Conservation (phyloP, 2,888 invertebrate genomes). For the Melinaea menophilus region DNA sequence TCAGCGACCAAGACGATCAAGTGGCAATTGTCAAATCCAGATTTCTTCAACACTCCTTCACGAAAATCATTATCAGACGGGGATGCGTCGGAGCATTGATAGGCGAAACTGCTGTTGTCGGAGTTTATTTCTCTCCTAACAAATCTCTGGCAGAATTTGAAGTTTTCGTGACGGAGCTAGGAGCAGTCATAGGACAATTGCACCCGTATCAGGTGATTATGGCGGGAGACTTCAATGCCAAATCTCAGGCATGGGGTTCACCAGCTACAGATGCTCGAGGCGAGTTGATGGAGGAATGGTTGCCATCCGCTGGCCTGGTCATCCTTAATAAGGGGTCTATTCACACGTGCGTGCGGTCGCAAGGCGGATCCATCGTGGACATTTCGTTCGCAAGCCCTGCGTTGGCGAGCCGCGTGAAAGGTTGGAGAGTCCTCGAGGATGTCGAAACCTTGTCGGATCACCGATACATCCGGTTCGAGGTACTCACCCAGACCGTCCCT, state of each 20-base stretch:
- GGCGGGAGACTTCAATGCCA: slow-evolving; percentile 29
- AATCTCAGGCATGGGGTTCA: slow-evolving; percentile 29
- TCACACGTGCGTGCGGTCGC: slow-evolving; percentile 30
- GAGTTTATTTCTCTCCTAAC: slow-evolving; percentile 33
- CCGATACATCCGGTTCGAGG: slow-evolving; percentile 18
- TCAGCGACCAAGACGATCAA: slow-evolving; percentile 3
- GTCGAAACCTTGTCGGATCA: slow-evolving; percentile 30
- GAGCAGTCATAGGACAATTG: not conserved
- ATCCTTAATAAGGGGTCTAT: slow-evolving; percentile 25
- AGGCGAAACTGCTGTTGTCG: slow-evolving; percentile 17
- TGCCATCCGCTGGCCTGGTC: slow-evolving; percentile 12
- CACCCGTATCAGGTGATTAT: slow-evolving; percentile 7
- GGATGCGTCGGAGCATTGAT: slow-evolving; percentile 23
- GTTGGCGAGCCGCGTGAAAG: slow-evolving; percentile 14
- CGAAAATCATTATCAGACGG: no score
- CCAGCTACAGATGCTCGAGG: slow-evolving; percentile 24
- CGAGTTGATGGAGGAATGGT: slow-evolving; percentile 24
- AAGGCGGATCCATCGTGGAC: slow-evolving; percentile 33
- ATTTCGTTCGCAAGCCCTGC: slow-evolving; percentile 22
- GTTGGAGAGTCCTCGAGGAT: slow-evolving; percentile 23
- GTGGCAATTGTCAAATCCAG: slow-evolving; percentile 6
- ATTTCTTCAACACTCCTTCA: no score
- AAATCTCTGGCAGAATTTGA: slow-evolving; percentile 30
- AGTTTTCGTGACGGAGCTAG: slow-evolving; percentile 15
- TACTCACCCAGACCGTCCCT: slow-evolving; percentile 1